Conservation (phyloP, 2,888 invertebrate species). For the Elaeidobius kamerunicus region DNA sequence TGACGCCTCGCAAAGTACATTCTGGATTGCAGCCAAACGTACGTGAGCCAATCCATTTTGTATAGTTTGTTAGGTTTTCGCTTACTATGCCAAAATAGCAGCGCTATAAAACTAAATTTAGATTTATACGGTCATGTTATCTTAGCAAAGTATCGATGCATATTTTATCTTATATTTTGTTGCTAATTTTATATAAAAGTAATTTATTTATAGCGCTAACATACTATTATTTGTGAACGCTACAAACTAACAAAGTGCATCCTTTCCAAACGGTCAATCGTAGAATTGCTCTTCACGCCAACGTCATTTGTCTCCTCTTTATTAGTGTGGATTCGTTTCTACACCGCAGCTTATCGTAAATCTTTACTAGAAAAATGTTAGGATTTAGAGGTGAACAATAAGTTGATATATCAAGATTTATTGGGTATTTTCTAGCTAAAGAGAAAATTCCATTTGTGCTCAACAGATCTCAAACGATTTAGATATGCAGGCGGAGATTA, state of each 20-base stretch:
- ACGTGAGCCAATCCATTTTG: no score
- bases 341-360: not conserved
- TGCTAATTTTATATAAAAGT: no score
- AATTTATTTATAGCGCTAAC: not conserved
- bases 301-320: not conserved
- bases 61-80: no score
- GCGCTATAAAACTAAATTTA: no score
- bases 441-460: no score
- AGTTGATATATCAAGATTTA: not conserved
- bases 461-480: not conserved
- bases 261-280: not conserved
- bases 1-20: no score
- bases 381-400: not conserved
- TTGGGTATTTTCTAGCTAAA: not conserved
- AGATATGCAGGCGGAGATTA: no score
- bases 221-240: not conserved
- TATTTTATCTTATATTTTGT: no score
- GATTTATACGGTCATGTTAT: no score
- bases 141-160: no score
- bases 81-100: no score
- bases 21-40: no score
- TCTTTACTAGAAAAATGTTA: not conserved
- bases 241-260: not conserved
- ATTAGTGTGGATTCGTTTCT: not conserved
- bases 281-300: not conserved